Evolutionary conservation across 2,888 invertebrate genomes (phyloP).

Genomic region (Cephus pygmeus): DNA sequence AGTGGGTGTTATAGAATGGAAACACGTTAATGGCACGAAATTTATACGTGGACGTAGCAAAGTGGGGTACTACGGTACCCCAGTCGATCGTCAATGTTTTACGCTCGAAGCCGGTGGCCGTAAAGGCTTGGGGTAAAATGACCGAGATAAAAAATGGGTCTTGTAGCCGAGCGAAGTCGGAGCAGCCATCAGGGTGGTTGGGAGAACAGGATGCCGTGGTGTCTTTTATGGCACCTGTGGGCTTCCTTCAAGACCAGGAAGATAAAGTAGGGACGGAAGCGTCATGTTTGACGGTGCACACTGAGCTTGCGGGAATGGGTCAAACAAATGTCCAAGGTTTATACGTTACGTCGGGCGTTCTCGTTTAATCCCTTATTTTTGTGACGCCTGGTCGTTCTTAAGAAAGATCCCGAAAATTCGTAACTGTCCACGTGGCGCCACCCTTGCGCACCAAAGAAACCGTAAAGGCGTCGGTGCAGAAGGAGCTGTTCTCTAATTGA

Average conservation of each 20-base stretch:
- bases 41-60: conserved; percentile 14
- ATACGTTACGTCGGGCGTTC: too few relatives aligned
- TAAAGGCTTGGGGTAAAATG: conserved; percentile 13
- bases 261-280: too few relatives aligned
- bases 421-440: too few relatives aligned
- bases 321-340: too few relatives aligned
- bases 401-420: too few relatives aligned
- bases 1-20: neutral
- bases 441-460: too few relatives aligned
- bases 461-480: too few relatives aligned
- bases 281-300: too few relatives aligned
- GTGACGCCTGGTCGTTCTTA: too few relatives aligned
- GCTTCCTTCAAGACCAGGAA: neutral
- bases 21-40: conserved; percentile 14
- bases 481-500: too few relatives aligned
- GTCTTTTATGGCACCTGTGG: neutral
- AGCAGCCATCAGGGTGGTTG: neutral
- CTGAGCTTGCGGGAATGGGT: too few relatives aligned
- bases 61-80: conserved; percentile 16
- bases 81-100: conserved; percentile 20
- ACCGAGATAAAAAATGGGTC: neutral
- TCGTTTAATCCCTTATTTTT: too few relatives aligned
- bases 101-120: conserved; percentile 9
- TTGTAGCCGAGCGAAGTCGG: neutral
- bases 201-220: neutral